These are phyloP conservation scores for Percopsis transmontana DNA, from an alignment of 2,113 vertebrate species.

Conservation along the genomic window DNA sequence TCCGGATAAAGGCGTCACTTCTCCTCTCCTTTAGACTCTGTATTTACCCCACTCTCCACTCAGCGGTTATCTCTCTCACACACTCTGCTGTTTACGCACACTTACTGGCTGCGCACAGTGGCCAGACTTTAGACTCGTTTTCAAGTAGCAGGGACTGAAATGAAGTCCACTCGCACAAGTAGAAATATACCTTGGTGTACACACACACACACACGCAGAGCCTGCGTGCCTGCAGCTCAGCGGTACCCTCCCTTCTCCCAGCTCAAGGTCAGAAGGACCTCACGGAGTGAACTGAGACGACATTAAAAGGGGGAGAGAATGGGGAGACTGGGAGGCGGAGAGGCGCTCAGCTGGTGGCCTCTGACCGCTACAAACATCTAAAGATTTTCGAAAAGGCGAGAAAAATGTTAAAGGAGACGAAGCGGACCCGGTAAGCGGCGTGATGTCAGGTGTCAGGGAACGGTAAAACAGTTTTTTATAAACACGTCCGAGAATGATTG, in stretches of 20 bases:
- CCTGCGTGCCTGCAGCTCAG: not conserved
- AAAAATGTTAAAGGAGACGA: not conserved
- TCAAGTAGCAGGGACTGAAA: not conserved
- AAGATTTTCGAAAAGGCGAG: not conserved
- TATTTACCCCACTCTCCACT: not conserved
- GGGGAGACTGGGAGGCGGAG: not conserved
- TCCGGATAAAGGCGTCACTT: not conserved
- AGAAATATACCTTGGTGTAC: not conserved
- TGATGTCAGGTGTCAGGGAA: not conserved
- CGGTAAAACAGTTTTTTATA: too few relatives aligned
- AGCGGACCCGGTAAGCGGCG: not conserved
- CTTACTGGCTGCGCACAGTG: not conserved
- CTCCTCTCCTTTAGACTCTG: not conserved
- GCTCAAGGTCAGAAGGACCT: conserved; percentile 55
- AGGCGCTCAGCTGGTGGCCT: not conserved
- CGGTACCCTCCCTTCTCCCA: not conserved
- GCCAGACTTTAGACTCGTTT: not conserved
- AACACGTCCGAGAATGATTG: too few relatives aligned
- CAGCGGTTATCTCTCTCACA: not conserved
- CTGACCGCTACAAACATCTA: conserved; percentile 19
- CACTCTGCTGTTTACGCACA: not conserved
- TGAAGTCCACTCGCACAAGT: not conserved
- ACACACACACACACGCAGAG: conserved; percentile 1
- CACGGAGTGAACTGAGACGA: not conserved
- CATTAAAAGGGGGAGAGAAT: not conserved